Percentiles rank a stretch among this genome's conserved stretches.
These are phyloP conservation scores for Mormyrus lacerda DNA, from an alignment of 2,113 vertebrate genomes.

Conservation along the genomic window DNA sequence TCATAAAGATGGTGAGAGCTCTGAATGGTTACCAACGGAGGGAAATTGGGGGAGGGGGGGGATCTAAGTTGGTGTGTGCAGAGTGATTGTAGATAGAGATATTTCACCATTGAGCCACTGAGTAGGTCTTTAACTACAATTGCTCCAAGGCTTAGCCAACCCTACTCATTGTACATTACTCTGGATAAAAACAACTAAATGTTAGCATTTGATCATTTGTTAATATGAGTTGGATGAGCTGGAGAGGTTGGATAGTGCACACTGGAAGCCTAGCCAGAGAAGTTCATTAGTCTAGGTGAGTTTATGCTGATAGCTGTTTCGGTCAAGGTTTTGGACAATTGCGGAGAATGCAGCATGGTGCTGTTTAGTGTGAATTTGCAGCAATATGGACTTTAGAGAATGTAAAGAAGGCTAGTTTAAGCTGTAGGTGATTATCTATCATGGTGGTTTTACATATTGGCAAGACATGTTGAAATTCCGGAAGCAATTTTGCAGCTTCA, in stretches of 20 bases:
- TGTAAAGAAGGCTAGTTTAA: neutral
- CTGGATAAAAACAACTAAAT: neutral
- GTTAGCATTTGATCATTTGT: neutral
- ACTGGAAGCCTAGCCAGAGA: neutral
- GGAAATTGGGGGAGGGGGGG: neutral
- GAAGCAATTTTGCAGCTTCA: neutral
- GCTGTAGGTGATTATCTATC: neutral
- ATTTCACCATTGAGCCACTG: neutral
- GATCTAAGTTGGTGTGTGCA: neutral
- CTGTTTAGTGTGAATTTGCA: neutral
- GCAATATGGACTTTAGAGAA: neutral
- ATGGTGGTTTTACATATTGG: neutral
- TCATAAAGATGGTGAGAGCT: neutral
- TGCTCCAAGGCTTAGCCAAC: neutral
- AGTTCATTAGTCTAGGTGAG: neutral
- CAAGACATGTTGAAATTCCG: neutral
- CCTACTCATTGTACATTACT: neutral
- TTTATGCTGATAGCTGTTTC: neutral
- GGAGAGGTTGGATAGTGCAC: neutral
- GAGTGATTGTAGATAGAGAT: neutral
- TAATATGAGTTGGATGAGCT: neutral
- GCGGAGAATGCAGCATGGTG: neutral
- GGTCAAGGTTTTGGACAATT: neutral
- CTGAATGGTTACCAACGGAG: neutral
- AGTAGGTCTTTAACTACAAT: neutral